A percentile compares a stretch with the other conserved stretches of the same genome.
Evolutionary conservation across 2,797 vertebrate species (phyloP).

Genomic region (Neosalanx taihuensis): DNA sequence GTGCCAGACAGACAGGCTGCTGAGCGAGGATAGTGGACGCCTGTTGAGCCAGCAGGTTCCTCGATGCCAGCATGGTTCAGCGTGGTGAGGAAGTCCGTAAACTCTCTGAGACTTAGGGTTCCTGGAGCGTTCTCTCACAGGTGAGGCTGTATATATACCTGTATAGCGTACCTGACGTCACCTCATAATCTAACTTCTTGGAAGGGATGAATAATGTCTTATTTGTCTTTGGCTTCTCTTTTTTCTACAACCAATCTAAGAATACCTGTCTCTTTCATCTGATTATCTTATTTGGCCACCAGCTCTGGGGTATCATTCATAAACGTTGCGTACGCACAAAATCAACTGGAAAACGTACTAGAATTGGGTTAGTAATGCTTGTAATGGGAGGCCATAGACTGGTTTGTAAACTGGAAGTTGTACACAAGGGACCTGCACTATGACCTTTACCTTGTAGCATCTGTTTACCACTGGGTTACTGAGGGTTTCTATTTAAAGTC

Average conservation of each 20-base stretch:
- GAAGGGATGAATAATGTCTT: conserved; percentile 42
- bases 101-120: conserved; percentile 19
- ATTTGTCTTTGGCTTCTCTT: conserved; percentile 48
- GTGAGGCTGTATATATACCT: conserved; percentile 55
- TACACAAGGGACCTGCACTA: conserved; percentile 16
- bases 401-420: conserved; percentile 29
- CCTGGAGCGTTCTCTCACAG: conserved; percentile 9
- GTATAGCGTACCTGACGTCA: conserved; percentile 49
- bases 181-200: conserved; percentile 59
- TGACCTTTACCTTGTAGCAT: conserved; percentile 16
- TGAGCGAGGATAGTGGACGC: conserved; percentile 56
- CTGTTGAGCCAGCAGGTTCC: conserved; percentile 65
- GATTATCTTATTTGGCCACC: conserved; percentile 57
- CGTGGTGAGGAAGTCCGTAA: conserved; percentile 13
- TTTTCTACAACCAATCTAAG: conserved; percentile 47
- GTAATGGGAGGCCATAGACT: conserved; percentile 5
- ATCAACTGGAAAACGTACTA: conserved; percentile 43
- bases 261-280: conserved; percentile 63
- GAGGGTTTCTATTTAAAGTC: conserved; percentile 33
- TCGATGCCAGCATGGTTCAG: conserved; percentile 66
- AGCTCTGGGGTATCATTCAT: conserved; percentile 1
- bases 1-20: conserved; percentile 67
- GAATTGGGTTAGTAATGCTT: conserved; percentile 36
- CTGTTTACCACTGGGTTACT: conserved; percentile 32
- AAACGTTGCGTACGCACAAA: neutral